These are phyloP conservation scores for Chlorops oryzae DNA, from an alignment of 1,140 invertebrate genomes.

Conservation along the genomic window DNA sequence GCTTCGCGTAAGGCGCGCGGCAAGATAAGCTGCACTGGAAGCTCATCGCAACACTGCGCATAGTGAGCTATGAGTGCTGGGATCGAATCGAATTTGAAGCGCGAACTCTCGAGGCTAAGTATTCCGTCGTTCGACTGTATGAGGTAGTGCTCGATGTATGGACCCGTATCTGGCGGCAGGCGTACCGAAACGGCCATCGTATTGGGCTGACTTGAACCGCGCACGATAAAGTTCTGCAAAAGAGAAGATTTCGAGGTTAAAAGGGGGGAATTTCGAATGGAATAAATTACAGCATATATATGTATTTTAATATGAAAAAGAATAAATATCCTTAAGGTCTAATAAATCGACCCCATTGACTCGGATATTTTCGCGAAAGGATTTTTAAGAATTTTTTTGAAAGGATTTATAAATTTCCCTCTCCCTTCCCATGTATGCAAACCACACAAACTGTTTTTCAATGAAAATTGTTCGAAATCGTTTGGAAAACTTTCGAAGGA, in stretches of 20 bases:
- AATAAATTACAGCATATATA: background rate
- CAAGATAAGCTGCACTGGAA: slow-evolving; percentile 83
- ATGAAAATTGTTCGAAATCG: slow-evolving; percentile 1
- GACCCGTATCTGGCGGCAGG: slow-evolving; percentile 74
- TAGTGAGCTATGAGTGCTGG: slow-evolving; percentile 89
- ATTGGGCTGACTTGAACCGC: slow-evolving; percentile 84
- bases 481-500: background rate
- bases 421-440: background rate
- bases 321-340: background rate
- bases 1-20: slow-evolving; percentile 78
- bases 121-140: slow-evolving; percentile 77
- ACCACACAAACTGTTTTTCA: background rate
- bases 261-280: background rate
- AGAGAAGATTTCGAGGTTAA: background rate
- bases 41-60: slow-evolving; percentile 87
- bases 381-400: too few relatives aligned
- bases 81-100: slow-evolving; percentile 86
- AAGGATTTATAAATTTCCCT: background rate
- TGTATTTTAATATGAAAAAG: background rate
- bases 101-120: slow-evolving; percentile 85
- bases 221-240: slow-evolving; percentile 84
- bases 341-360: too few relatives aligned
- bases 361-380: too few relatives aligned
- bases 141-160: slow-evolving; percentile 92
- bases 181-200: slow-evolving; percentile 93